Conservation (phyloP, 2,888 invertebrate genomes). For the Cephus runcator region DNA sequence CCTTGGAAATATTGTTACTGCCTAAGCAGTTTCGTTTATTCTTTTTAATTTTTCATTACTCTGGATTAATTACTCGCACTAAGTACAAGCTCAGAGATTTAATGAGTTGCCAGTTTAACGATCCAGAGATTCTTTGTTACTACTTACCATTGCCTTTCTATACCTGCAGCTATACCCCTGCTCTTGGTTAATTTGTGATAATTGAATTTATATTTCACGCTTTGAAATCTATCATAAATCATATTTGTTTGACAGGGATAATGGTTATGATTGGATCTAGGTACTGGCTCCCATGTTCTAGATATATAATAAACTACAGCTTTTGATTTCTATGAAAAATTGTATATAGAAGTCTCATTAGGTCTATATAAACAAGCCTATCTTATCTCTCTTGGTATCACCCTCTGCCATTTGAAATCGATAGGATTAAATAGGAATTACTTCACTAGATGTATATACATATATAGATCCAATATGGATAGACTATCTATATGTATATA, state of each 20-base stretch:
- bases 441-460: neutral
- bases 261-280: neutral
- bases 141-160: neutral
- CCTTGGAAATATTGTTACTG: neutral
- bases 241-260: neutral
- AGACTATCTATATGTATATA: too few relatives aligned
- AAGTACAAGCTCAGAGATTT: neutral
- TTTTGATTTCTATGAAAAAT: neutral
- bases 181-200: neutral
- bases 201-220: neutral
- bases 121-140: neutral
- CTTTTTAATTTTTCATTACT: neutral
- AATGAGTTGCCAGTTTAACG: neutral
- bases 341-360: neutral
- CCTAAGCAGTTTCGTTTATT: neutral
- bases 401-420: neutral
- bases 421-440: neutral
- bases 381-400: neutral
- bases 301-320: neutral
- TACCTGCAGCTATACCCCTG: neutral
- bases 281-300: neutral
- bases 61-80: neutral
- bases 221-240: neutral
- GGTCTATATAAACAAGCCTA: neutral
- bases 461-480: neutral